Evolutionary conservation across 2,113 vertebrate species (phyloP), one percentile per base, ranked within the genome.

Genomic region (Echinops telfairi): DNA sequence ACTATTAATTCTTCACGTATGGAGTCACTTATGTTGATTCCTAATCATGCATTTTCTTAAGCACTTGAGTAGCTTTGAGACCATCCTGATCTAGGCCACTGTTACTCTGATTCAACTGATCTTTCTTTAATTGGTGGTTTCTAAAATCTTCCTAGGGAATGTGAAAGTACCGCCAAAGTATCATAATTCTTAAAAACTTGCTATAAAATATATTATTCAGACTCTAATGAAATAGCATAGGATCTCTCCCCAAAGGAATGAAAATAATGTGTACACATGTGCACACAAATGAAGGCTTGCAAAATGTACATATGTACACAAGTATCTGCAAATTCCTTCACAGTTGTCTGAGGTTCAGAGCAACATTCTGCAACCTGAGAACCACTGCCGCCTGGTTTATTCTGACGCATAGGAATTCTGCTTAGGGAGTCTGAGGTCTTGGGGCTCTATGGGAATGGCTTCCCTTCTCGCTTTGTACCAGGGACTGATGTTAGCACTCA

Each of bases 131-230:
- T 31, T 86, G 38, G 9, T 57, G 70, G 17, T 91, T 76, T 60
- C 57, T 68, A 79, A 23, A 79, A 85, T 1, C 16, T 70, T 0
- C 3, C 0, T n/a, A 25, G 20, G 4, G 53, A 53, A 78, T 77
- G 47, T 81, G 77, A 66, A 90, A 58, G 4, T 92, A 6, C 6
- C 62, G 15, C 6, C 1, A 53, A 84, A 6, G 10, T 29, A 83
- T 66, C 75, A 5, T 66, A 76, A 68, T 92, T 88, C 58, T 81
- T 36, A 64, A 85, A 94, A 82, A 8, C 66, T 71, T 60, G 27
- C 0, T 2, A 29, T 71, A 1, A 33, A 12, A 43, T 68, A 76
- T 89, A 2, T 47, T n/a, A 58, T 70, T 78, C 36, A 80, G 6
- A 92, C 47, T 60, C 27, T 57, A 79, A 85, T 80, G 29, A 31